Percentiles rank a stretch among this genome's conserved stretches.
Conservation (phyloP, 2,888 invertebrate species). For the Drosophila crucigera region DNA sequence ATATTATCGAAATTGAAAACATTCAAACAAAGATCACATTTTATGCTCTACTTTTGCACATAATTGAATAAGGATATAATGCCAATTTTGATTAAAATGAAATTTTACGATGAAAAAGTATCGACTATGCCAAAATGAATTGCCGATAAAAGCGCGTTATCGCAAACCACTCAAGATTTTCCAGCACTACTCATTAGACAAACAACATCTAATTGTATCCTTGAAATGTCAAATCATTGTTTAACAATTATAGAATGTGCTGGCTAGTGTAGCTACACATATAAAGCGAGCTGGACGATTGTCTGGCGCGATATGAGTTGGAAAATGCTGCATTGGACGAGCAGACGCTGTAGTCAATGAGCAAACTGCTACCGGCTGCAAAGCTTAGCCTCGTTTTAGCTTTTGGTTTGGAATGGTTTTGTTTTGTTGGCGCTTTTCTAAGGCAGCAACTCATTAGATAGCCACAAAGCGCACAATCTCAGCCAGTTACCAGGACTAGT, state of each 20-base stretch:
- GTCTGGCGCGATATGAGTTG: conserved; percentile 52
- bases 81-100: not conserved
- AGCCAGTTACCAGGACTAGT: conserved; percentile 26
- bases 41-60: not conserved
- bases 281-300: not conserved
- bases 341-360: conserved; percentile 48
- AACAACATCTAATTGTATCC: not conserved
- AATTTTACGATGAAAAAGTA: not conserved
- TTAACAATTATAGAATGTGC: conserved; percentile 12
- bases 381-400: not conserved
- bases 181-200: not conserved
- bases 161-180: not conserved
- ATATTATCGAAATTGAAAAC: not conserved
- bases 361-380: conserved; percentile 12
- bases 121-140: not conserved
- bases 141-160: not conserved
- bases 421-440: conserved; percentile 15
- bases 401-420: conserved; percentile 20
- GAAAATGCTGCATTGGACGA: conserved; percentile 57
- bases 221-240: not conserved
- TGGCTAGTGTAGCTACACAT: conserved; percentile 33
- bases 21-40: not conserved
- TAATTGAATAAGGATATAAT: not conserved
- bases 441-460: conserved; percentile 57
- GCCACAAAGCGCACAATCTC: conserved; percentile 60